A percentile compares a stretch with the other conserved stretches of the same genome.
phyloP scores from a whole-genome alignment of 2,797 vertebrate genomes.

The Kryptolebias ocellatus region DNA sequence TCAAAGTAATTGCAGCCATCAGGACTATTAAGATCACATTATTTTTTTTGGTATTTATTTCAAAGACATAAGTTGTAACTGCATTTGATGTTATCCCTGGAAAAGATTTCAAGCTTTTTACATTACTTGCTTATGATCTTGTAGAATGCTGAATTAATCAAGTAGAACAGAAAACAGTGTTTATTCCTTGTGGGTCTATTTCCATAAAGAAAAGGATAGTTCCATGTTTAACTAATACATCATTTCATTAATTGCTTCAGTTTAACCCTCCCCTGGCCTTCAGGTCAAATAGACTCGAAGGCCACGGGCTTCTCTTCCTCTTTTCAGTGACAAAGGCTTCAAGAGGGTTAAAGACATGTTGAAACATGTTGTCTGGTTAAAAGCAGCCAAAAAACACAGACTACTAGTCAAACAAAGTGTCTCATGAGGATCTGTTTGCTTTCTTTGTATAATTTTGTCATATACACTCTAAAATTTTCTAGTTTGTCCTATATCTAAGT shows the following conservation, averaged over 20 bases:
- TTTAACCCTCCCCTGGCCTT: too few relatives aligned
- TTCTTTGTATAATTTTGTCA: constrained; percentile 5
- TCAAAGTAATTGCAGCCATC: constrained; percentile 76
- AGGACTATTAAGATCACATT: constrained; percentile 68
- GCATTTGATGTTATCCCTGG: constrained; percentile 50
- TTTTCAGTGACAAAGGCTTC: background rate
- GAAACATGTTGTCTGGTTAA: constrained; percentile 14
- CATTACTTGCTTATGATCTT: constrained; percentile 10
- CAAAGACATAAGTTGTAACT: constrained; percentile 55
- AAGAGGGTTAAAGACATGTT: background rate
- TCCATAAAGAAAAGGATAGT: background rate
- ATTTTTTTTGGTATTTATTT: constrained; percentile 76
- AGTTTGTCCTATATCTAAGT: too few relatives aligned
- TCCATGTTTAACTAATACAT: background rate
- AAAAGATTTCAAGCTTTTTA: constrained; percentile 28
- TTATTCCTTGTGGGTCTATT: background rate
- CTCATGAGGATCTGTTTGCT: constrained; percentile 56
- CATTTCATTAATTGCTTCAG: background rate
- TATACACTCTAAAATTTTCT: too few relatives aligned
- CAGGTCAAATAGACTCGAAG: too few relatives aligned
- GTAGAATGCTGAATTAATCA: constrained; percentile 24
- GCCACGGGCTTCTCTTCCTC: too few relatives aligned
- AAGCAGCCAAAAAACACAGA: constrained; percentile 25
- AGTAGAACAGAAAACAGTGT: background rate
- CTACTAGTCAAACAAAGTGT: constrained; percentile 43